Conservation (phyloP, 2,113 vertebrate genomes). For the Ophiodon elongatus region DNA sequence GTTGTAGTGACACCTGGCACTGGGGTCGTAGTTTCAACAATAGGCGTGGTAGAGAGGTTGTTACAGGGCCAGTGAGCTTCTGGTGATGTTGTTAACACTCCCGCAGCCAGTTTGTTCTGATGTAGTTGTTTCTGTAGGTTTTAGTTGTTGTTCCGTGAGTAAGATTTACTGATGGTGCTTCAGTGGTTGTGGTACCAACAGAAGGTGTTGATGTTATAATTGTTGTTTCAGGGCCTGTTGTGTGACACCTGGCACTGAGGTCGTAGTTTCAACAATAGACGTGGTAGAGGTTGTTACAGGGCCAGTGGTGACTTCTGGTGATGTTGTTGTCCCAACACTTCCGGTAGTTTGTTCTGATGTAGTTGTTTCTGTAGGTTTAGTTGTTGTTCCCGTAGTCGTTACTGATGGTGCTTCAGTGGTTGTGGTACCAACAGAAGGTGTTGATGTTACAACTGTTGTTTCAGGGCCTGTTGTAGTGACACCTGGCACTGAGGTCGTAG, state of each 20-base stretch:
- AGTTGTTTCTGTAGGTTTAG: neutral
- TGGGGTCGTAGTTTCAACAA: no score
- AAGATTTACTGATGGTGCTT: neutral
- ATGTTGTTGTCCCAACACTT: neutral
- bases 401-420: neutral
- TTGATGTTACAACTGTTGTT: neutral
- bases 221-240: no score
- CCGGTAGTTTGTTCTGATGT: neutral
- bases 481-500: neutral
- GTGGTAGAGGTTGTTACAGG: no score
- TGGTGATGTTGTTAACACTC: no score
- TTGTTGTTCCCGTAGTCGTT: neutral
- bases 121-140: neutral
- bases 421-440: neutral
- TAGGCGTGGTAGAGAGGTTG: neutral
- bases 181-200: neutral
- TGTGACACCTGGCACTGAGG: no score
- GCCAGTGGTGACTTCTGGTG: no score
- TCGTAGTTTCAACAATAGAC: no score
- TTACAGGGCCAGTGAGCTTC: no score
- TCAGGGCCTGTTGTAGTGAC: no score
- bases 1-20: no score
- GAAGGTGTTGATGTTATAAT: neutral
- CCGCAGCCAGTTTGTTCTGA: no score
- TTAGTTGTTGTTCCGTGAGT: neutral